A percentile compares a stretch with the other conserved stretches of the same genome.
Conservation (phyloP, 1,140 invertebrate species). For the Holcopasites calliopsidis region DNA sequence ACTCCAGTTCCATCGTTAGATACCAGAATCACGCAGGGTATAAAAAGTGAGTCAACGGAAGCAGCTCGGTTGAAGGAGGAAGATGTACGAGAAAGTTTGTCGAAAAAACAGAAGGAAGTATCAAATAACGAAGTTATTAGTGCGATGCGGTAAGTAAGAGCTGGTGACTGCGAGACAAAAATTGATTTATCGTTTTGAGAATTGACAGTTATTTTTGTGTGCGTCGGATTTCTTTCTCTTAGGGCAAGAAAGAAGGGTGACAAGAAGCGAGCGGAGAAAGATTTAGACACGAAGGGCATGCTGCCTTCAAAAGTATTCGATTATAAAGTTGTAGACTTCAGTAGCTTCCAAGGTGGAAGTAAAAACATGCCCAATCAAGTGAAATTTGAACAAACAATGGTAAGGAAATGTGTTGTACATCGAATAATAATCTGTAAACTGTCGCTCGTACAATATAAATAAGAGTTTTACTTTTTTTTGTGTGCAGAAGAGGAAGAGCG, state of each 20-base stretch:
- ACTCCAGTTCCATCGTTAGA: slow-evolving; percentile 17
- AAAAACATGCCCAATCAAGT: slow-evolving; percentile 37
- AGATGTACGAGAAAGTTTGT: background rate
- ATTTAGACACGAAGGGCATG: slow-evolving; percentile 61
- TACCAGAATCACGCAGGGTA: background rate
- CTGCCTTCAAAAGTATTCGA: slow-evolving; percentile 66
- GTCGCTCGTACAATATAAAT: no score
- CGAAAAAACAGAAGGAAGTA: background rate
- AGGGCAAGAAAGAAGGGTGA: slow-evolving; percentile 58
- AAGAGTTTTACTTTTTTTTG: background rate
- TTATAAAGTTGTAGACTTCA: slow-evolving; percentile 71
- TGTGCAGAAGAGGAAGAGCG: slow-evolving; percentile 42
- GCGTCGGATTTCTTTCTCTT: slow-evolving; percentile 2
- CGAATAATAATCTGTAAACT: no score
- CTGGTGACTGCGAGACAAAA: no score
- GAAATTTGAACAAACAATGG: slow-evolving; percentile 58
- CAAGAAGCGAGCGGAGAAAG: slow-evolving; percentile 48
- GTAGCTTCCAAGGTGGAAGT: slow-evolving; percentile 74
- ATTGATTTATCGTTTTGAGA: no score
- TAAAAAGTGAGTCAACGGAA: background rate
- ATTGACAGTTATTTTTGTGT: background rate
- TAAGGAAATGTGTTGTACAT: slow-evolving; percentile 45
- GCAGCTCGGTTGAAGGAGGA: background rate
- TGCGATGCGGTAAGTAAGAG: slow-evolving; percentile 21
- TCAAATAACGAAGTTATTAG: background rate